Percentiles rank a stretch among this genome's conserved stretches.
These are phyloP conservation scores for Masnerella sp. DNA, from an alignment of 2,888 invertebrate species.

Conservation along the genomic window DNA sequence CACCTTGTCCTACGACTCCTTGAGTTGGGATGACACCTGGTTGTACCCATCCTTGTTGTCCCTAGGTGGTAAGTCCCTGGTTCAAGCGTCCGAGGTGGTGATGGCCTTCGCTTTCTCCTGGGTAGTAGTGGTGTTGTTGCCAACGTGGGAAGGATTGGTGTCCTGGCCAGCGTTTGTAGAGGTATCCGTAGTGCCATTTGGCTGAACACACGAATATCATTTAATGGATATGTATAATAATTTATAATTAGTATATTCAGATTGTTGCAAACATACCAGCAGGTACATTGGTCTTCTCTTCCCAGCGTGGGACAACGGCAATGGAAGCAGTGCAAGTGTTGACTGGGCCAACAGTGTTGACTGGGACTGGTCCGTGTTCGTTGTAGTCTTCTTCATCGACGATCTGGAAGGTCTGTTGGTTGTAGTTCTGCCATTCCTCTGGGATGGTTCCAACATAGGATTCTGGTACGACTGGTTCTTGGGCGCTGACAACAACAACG, in stretches of 20 bases:
- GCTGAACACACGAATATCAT: too few relatives aligned
- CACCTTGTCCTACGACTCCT: conserved; percentile 19
- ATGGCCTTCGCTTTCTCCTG: conserved; percentile 52
- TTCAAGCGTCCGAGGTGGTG: conserved; percentile 46
- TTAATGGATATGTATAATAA: too few relatives aligned
- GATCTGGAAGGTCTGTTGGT: conserved; percentile 68
- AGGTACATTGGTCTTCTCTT: conserved; percentile 38
- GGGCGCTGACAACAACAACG: conserved; percentile 81
- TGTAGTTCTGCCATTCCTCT: conserved; percentile 66
- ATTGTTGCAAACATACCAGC: conserved; percentile 22
- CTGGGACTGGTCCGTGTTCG: conserved; percentile 57
- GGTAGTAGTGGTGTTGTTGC: conserved; percentile 62
- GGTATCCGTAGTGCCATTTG: conserved; percentile 65
- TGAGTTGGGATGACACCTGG: conserved; percentile 17
- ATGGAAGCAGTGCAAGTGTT: conserved; percentile 41
- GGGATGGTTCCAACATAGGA: conserved; percentile 79
- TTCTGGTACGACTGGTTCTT: conserved; percentile 73
- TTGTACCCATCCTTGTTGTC: not conserved
- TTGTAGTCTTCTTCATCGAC: conserved; percentile 67
- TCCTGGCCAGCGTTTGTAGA: conserved; percentile 68
- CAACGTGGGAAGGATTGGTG: conserved; percentile 63
- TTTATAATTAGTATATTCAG: too few relatives aligned
- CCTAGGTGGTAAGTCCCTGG: conserved; percentile 13
- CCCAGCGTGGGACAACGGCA: conserved; percentile 42
- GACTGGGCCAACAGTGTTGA: conserved; percentile 37